Conservation (phyloP, 2,113 vertebrate species). For the Megalops atlanticus region DNA sequence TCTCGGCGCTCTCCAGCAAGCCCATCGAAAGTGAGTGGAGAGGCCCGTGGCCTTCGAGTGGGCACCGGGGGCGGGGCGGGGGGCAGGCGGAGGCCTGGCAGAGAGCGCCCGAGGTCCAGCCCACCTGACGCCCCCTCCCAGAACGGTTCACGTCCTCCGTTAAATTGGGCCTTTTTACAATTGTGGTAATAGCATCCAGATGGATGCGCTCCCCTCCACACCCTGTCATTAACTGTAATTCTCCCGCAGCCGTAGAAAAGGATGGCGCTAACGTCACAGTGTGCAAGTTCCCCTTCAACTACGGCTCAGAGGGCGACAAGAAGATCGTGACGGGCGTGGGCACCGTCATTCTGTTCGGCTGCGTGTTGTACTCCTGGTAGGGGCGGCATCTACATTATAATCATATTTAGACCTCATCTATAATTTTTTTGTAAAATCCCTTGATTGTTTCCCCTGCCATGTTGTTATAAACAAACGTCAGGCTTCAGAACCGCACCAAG, state of each 20-base stretch:
- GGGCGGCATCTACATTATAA: constrained; percentile 32
- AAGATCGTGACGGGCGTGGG: constrained; percentile 84
- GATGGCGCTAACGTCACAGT: constrained; percentile 80
- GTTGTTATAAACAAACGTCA: neutral
- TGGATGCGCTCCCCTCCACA: neutral
- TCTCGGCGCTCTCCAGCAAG: constrained; percentile 93
- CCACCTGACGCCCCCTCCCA: neutral
- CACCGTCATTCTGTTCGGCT: constrained; percentile 80
- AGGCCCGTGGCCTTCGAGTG: too few relatives aligned
- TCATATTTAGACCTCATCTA: neutral
- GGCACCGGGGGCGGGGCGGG: too few relatives aligned
- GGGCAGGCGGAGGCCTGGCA: neutral
- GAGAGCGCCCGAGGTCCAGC: neutral
- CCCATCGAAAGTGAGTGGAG: constrained; percentile 84
- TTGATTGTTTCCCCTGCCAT: constrained; percentile 11
- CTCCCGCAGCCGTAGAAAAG: constrained; percentile 50
- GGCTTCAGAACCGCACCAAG: constrained; percentile 11
- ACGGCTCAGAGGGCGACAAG: constrained; percentile 78
- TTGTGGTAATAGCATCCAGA: neutral
- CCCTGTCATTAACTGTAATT: constrained; percentile 1
- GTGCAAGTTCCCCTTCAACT: constrained; percentile 82
- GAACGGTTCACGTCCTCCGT: neutral
- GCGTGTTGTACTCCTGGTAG: constrained; percentile 94
- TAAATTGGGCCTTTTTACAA: neutral
- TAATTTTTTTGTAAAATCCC: neutral